Conservation (phyloP, 1,140 invertebrate genomes). For the Zaprionus nigranus region DNA sequence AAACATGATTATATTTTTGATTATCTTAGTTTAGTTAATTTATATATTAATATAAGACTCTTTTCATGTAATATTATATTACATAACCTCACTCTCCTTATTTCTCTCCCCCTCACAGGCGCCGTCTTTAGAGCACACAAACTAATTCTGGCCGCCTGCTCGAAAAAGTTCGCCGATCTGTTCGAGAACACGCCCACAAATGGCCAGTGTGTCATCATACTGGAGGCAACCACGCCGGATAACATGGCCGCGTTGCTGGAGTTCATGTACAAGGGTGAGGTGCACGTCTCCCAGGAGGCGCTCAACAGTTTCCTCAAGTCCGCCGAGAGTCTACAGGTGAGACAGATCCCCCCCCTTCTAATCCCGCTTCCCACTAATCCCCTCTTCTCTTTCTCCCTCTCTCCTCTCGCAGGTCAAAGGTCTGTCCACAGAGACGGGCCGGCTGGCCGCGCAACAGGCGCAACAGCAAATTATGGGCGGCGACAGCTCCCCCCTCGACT, state of each 20-base stretch:
- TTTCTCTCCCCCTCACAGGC: slow-evolving; percentile 86
- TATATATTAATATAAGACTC: background rate
- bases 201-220: slow-evolving; percentile 92
- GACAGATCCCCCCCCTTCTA: slow-evolving; percentile 22
- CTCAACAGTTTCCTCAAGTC: slow-evolving; percentile 95
- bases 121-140: slow-evolving; percentile 96
- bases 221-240: slow-evolving; percentile 93
- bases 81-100: slow-evolving; percentile 13
- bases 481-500: slow-evolving; percentile 78
- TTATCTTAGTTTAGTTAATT: no score
- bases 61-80: background rate
- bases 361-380: background rate
- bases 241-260: slow-evolving; percentile 95
- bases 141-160: slow-evolving; percentile 95
- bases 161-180: slow-evolving; percentile 96
- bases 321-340: slow-evolving; percentile 93
- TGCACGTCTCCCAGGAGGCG: slow-evolving; percentile 95
- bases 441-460: slow-evolving; percentile 89
- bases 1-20: no score
- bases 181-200: slow-evolving; percentile 95
- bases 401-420: slow-evolving; percentile 88
- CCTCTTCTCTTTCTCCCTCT: background rate
- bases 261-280: slow-evolving; percentile 97
- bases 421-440: slow-evolving; percentile 91
- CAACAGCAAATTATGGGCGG: slow-evolving; percentile 85